Conservation (phyloP, 1,140 invertebrate species). For the Tetramorium simillimum region DNA sequence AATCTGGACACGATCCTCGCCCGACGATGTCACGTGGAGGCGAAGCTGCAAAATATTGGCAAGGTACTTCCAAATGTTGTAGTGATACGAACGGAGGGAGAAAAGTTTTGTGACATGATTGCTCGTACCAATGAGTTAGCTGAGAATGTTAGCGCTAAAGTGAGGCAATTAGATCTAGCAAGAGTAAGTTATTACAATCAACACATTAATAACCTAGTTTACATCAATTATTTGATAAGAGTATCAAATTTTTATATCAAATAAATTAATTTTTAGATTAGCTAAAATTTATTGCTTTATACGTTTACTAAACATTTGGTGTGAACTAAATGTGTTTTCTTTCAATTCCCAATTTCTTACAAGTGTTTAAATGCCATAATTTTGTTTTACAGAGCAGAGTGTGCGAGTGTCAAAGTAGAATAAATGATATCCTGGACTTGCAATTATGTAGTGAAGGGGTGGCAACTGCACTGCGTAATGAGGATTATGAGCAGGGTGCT, state of each 20-base stretch:
- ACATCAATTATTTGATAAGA: too few relatives aligned
- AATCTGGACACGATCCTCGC: constrained; percentile 88
- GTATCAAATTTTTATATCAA: too few relatives aligned
- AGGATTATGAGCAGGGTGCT: constrained; percentile 97
- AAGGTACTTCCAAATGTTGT: constrained; percentile 90
- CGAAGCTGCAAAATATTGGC: constrained; percentile 88
- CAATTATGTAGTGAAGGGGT: constrained; percentile 98
- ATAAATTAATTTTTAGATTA: too few relatives aligned
- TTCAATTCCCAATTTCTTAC: neutral
- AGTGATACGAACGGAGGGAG: constrained; percentile 89
- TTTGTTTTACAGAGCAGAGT: constrained; percentile 91
- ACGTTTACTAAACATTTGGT: too few relatives aligned
- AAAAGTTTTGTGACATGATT: constrained; percentile 93
- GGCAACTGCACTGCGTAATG: constrained; percentile 95
- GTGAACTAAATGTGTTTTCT: too few relatives aligned
- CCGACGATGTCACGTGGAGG: constrained; percentile 88
- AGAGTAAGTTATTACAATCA: constrained; percentile 88
- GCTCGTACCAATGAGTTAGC: constrained; percentile 95
- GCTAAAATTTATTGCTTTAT: too few relatives aligned
- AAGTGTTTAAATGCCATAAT: constrained; percentile 21
- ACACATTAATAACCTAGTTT: neutral
- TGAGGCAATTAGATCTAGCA: constrained; percentile 96
- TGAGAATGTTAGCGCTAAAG: constrained; percentile 98
- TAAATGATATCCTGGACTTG: constrained; percentile 98
- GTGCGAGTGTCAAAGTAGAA: constrained; percentile 96